phyloP scores from a whole-genome alignment of 2,797 vertebrate species.

The Macroramphosus scolopax region DNA sequence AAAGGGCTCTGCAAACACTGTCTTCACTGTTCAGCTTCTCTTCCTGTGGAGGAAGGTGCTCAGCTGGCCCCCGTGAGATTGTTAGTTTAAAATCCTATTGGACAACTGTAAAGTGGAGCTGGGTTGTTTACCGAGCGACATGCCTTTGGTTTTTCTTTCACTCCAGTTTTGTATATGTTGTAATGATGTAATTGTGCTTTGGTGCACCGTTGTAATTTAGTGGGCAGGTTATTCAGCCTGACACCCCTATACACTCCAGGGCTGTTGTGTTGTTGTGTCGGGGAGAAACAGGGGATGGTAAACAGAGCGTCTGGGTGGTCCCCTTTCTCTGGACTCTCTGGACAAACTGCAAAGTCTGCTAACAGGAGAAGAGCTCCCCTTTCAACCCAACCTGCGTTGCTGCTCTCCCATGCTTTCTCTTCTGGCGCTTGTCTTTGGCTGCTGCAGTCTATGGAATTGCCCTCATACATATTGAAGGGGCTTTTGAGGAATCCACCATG shows the following conservation, averaged over 20 bases:
- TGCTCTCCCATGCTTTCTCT: conserved; percentile 49
- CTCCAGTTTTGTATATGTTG: conserved; percentile 9
- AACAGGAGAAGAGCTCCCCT: conserved; percentile 64
- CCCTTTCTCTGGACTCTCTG: conserved; percentile 39
- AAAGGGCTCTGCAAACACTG: conserved; percentile 22
- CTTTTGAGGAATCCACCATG: conserved; percentile 71
- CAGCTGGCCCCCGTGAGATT: conserved; percentile 40
- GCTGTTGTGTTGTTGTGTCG: conserved; percentile 59
- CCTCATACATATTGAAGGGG: conserved; percentile 77
- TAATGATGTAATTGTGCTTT: conserved; percentile 43
- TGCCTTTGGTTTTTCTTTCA: conserved; percentile 26
- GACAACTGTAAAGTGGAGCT: conserved; percentile 4
- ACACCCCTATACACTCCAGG: conserved; percentile 12
- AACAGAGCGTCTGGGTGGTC: conserved; percentile 74
- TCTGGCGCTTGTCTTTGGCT: conserved; percentile 58
- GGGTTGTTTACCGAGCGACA: conserved; percentile 29
- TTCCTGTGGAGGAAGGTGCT: conserved; percentile 36
- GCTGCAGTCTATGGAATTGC: conserved; percentile 52
- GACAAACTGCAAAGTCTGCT: conserved; percentile 60
- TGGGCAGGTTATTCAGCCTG: conserved; percentile 32
- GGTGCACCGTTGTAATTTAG: conserved; percentile 22
- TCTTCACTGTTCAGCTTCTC: conserved; percentile 20
- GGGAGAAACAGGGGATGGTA: conserved; percentile 48
- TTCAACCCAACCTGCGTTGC: conserved; percentile 51
- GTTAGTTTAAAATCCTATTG: conserved; percentile 19